Evolutionary conservation across 2,888 invertebrate genomes (phyloP), one percentile per base, ranked within the genome.

Genomic region (Chirona hameri): DNA sequence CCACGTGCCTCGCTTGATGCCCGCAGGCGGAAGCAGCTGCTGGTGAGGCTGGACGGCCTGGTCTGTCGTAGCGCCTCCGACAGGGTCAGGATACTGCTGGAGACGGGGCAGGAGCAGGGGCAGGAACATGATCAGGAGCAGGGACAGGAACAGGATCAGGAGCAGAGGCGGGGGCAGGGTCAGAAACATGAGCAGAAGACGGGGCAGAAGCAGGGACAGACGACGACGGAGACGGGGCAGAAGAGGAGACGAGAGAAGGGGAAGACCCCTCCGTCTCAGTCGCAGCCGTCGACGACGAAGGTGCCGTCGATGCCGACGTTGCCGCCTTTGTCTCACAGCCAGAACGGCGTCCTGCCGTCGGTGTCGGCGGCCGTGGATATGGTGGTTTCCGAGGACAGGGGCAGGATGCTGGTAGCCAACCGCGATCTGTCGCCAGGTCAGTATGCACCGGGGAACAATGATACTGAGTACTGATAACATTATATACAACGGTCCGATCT

Each of bases 351-450:
- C 48, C 82, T 84, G 55, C 55, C 79, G 15, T 60, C 79, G 15
- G 84, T 83, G 24, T 83, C 83, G 10, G 79, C 82, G 3, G 84
- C 82, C 0, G 65, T 84, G 3, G 82, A 82, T 31, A 82, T 84
- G n/a, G 72, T 82, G 29, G 76, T 65, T n/a, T 82, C 83, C 14
- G 84, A 84, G 65, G 85, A 83, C 31, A 84, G 84, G 81, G 86
- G 86, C 72, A 84, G 86, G 57, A 85, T 84, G 81, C 84, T 86
- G 81, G 84, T 86, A 69, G 86, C 86, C 79, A 86, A 85, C 83
- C 84, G 86, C 82, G 85, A 85, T 82, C 85, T 86, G 82, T 84
- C 83, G 55, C 85, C 86, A n/a, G 86, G 84, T 83, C 46, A 82
- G 83, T 76, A 7, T 39, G 39, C 39, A 7, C 39, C 7, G 39